Percentiles rank a stretch among this genome's conserved stretches.
phyloP scores from a whole-genome alignment of 2,113 vertebrate species.

The Gavia stellata region DNA sequence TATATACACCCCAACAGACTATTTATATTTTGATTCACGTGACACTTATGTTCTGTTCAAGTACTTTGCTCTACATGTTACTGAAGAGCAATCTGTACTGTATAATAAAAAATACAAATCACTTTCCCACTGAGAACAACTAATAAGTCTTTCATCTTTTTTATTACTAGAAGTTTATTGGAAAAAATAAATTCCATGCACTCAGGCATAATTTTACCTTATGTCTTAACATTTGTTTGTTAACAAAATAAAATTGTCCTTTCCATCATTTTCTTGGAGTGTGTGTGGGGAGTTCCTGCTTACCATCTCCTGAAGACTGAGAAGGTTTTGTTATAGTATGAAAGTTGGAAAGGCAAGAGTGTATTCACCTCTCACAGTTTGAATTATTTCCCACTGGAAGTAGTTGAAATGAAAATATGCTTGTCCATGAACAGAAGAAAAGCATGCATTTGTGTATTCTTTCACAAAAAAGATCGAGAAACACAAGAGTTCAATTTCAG shows the following conservation, averaged over 20 bases:
- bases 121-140: conserved; percentile 18
- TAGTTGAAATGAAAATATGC: neutral
- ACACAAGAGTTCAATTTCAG: neutral
- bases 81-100: neutral
- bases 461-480: neutral
- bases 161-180: conserved; percentile 38
- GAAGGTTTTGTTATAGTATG: neutral
- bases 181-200: conserved; percentile 28
- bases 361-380: neutral
- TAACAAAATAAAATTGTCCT: conserved; percentile 27
- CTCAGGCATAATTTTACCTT: conserved; percentile 33
- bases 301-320: neutral
- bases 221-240: conserved; percentile 39
- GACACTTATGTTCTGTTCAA: conserved; percentile 6
- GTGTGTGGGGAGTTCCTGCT: neutral
- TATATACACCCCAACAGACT: neutral
- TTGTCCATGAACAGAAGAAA: neutral
- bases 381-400: neutral
- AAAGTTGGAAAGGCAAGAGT: neutral
- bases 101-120: conserved; percentile 38
- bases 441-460: neutral
- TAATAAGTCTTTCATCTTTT: conserved; percentile 43
- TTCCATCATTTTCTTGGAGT: neutral
- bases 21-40: neutral
- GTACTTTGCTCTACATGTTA: neutral